Conservation (phyloP, 2,888 invertebrate genomes). For the Caenorhabditis sp. region DNA sequence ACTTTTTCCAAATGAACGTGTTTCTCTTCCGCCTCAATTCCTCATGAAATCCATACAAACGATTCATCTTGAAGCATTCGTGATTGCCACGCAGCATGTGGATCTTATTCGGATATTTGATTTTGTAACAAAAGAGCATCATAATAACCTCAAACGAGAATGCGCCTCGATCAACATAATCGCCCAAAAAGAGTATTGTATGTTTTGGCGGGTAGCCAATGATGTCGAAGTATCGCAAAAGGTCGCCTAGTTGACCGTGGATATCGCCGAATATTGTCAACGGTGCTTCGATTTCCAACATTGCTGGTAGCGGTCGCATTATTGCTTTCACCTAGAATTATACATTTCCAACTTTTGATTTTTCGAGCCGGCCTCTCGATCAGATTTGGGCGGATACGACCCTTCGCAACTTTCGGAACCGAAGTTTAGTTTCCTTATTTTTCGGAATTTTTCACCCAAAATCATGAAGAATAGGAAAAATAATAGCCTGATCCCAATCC, state of each 20-base stretch:
- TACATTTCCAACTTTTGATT: no score
- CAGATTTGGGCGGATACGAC: neutral
- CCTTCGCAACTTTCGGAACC: no score
- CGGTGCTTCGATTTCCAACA: slow-evolving; percentile 50
- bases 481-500: no score
- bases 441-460: no score
- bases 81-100: slow-evolving; percentile 63
- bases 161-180: slow-evolving; percentile 64
- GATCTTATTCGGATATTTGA: slow-evolving; percentile 48
- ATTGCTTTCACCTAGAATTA: slow-evolving; percentile 24
- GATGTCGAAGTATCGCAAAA: slow-evolving; percentile 44
- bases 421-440: no score
- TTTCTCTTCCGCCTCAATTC: slow-evolving; percentile 49
- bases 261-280: slow-evolving; percentile 59
- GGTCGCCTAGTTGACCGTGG: slow-evolving; percentile 61
- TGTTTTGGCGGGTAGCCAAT: slow-evolving; percentile 57
- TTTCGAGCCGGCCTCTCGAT: no score
- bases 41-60: slow-evolving; percentile 61
- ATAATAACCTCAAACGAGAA: slow-evolving; percentile 53
- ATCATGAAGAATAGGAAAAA: no score
- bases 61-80: slow-evolving; percentile 56
- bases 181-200: slow-evolving; percentile 59
- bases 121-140: slow-evolving; percentile 61
- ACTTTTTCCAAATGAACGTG: slow-evolving; percentile 52
- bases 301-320: slow-evolving; percentile 41